Conservation (phyloP, 2,888 invertebrate genomes). For the Cabera pusaria region DNA sequence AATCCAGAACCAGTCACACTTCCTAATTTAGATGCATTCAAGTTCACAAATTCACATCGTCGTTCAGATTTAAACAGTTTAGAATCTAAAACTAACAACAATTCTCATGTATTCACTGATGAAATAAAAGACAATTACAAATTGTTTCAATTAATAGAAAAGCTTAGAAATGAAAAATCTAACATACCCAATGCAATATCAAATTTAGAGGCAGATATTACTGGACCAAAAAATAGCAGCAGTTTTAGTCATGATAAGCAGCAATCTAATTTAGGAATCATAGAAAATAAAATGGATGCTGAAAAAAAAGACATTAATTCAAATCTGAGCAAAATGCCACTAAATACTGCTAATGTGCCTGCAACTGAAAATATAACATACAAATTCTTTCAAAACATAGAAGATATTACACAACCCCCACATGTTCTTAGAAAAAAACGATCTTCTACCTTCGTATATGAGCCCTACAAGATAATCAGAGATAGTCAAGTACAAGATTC, state of each 20-base stretch:
- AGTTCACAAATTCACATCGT: conserved; percentile 26
- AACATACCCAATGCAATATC: conserved; percentile 26
- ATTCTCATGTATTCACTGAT: conserved; percentile 17
- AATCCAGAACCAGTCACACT: conserved; percentile 68
- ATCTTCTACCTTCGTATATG: conserved; percentile 65
- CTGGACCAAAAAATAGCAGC: conserved; percentile 14
- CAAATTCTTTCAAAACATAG: conserved; percentile 40
- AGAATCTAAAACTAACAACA: conserved; percentile 26
- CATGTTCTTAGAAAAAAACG: conserved; percentile 51
- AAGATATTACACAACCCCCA: conserved; percentile 40
- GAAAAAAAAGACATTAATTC: no score
- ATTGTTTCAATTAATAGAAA: conserved; percentile 42
- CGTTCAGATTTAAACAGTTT: no score
- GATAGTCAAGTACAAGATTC: conserved; percentile 65
- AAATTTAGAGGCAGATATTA: conserved; percentile 1
- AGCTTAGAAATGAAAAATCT: conserved; percentile 38
- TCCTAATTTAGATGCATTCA: conserved; percentile 43
- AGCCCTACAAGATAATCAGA: conserved; percentile 76
- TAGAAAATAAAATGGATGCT: no score
- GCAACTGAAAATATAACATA: conserved; percentile 36
- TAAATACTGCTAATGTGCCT: conserved; percentile 8
- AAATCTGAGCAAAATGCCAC: conserved; percentile 13
- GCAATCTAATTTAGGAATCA: conserved; percentile 32
- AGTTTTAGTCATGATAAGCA: conserved; percentile 77
- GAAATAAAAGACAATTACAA: conserved; percentile 32